Evolutionary conservation across 1,140 invertebrate genomes (phyloP).

Genomic region (Sarcophaga bullata): DNA sequence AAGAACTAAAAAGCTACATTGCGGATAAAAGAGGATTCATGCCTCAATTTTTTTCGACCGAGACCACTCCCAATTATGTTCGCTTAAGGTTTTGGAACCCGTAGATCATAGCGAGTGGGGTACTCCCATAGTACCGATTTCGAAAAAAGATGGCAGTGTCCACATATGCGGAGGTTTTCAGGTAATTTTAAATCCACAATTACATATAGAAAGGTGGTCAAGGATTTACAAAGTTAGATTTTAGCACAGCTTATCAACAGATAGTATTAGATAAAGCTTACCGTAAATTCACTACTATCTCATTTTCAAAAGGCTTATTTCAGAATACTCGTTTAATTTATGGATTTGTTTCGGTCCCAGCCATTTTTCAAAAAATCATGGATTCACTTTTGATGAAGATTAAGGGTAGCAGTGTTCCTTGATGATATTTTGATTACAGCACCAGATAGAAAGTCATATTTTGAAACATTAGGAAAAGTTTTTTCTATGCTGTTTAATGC

Average conservation of each 20-base stretch:
- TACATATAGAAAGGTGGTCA: conserved; percentile 47
- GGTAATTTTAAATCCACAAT: conserved; percentile 37
- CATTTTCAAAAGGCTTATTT: conserved; percentile 48
- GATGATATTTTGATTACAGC: conserved; percentile 46
- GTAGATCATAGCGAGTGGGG: conserved; percentile 60
- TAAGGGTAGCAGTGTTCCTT: conserved; percentile 49
- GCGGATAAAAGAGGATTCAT: neutral
- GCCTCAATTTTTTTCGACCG: conserved; percentile 32
- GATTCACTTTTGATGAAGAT: conserved; percentile 49
- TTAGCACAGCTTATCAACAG: conserved; percentile 19
- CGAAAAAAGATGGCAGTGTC: conserved; percentile 64
- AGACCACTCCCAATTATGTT: conserved; percentile 18
- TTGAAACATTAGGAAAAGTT: no score
- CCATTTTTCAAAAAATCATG: conserved; percentile 54
- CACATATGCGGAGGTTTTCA: conserved; percentile 66
- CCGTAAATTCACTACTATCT: conserved; percentile 47
- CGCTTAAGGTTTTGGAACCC: conserved; percentile 30
- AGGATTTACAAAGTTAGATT: conserved; percentile 51
- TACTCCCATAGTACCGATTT: conserved; percentile 66
- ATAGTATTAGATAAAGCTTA: conserved; percentile 45
- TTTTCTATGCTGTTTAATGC: conserved; percentile 49
- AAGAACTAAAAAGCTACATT: conserved; percentile 22
- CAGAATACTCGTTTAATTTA: conserved; percentile 48
- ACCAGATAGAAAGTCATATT: no score
- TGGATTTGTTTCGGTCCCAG: conserved; percentile 51